Evolutionary conservation across 1,140 invertebrate genomes (phyloP).

Genomic region (Amphibalanus amphitrite): DNA sequence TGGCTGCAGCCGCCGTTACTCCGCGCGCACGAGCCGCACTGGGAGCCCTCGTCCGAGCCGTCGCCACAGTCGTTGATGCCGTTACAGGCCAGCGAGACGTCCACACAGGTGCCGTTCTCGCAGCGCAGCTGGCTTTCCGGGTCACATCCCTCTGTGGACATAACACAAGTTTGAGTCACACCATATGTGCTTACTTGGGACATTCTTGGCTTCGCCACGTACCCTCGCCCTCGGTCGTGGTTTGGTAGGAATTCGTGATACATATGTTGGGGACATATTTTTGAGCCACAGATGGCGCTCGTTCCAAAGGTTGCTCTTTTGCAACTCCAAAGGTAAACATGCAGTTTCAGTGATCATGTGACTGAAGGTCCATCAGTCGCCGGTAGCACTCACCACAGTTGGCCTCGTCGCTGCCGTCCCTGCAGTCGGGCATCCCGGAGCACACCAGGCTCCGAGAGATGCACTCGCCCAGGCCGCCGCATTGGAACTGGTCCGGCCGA

Average conservation of each 20-base stretch:
- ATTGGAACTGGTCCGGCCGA: constrained; percentile 57
- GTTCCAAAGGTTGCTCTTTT: too few species aligned
- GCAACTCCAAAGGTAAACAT: too few species aligned
- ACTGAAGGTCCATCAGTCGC: too few species aligned
- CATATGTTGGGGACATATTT: too few species aligned
- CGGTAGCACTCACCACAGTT: constrained; percentile 43
- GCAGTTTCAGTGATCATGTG: too few species aligned
- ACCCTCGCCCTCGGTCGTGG: too few species aligned
- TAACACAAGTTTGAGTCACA: too few species aligned
- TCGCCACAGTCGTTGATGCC: constrained; percentile 37
- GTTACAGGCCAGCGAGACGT: constrained; percentile 51
- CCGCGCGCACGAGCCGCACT: constrained; percentile 34
- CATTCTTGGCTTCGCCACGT: too few species aligned
- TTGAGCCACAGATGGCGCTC: too few species aligned
- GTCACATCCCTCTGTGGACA: not conserved
- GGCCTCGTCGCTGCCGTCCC: constrained; percentile 57
- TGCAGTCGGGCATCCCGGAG: constrained; percentile 59
- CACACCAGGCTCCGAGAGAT: constrained; percentile 66
- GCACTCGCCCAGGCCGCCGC: constrained; percentile 49
- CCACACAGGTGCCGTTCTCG: not conserved
- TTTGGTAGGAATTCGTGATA: too few species aligned
- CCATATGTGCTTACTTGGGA: too few species aligned
- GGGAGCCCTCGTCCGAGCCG: constrained; percentile 10
- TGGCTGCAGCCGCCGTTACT: constrained; percentile 21
- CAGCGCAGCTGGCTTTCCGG: not conserved